Percentiles rank a stretch among this genome's conserved stretches.
phyloP scores from a whole-genome alignment of 1,140 invertebrate genomes.

The Leptinotarsa lineolata region DNA sequence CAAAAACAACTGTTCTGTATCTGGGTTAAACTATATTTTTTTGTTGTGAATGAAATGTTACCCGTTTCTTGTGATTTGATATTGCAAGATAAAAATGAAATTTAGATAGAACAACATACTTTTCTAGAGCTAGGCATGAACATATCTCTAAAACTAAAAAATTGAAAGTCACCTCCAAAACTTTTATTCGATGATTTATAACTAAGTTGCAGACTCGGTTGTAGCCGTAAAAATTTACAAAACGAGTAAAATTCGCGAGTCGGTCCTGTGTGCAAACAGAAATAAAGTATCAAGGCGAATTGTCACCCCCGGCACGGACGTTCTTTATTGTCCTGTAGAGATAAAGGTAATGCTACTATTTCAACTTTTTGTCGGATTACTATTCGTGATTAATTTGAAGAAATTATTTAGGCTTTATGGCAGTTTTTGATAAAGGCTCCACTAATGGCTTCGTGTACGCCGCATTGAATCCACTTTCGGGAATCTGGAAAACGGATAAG shows the following conservation, averaged over 20 bases:
- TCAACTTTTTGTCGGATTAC: constrained; percentile 22
- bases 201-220: no score
- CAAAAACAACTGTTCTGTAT: no score
- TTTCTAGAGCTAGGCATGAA: no score
- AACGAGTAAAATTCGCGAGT: background rate
- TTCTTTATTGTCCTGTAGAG: constrained; percentile 25
- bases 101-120: no score
- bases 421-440: constrained; percentile 24
- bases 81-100: no score
- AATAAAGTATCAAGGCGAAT: constrained; percentile 22
- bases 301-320: constrained; percentile 26
- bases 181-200: no score
- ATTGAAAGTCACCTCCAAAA: no score
- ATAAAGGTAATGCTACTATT: constrained; percentile 29
- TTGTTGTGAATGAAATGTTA: no score
- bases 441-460: constrained; percentile 15
- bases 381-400: constrained; percentile 25
- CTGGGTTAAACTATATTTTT: no score
- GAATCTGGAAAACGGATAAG: constrained; percentile 16
- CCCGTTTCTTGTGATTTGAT: no score
- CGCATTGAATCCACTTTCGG: constrained; percentile 18
- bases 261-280: background rate
- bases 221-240: background rate
- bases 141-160: no score
- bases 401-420: constrained; percentile 26